A percentile compares a stretch with the other conserved stretches of the same genome.
phyloP scores from a whole-genome alignment of 2,797 vertebrate genomes.

The Philypnodon macrostomus region DNA sequence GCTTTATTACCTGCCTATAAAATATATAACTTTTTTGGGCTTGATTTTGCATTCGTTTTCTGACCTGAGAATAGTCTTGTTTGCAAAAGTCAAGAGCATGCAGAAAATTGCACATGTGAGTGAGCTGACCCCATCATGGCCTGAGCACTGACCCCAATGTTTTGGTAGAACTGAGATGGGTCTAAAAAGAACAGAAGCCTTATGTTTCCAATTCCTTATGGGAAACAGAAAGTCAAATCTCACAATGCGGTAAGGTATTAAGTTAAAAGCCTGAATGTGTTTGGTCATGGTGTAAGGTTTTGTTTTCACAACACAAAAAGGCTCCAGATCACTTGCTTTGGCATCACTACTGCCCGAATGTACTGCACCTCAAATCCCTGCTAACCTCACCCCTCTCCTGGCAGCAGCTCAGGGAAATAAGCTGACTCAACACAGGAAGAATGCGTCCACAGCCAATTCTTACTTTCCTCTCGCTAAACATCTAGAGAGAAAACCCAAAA shows the following conservation, averaged over 20 bases:
- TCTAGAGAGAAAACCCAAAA: constrained; percentile 29
- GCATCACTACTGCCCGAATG: constrained; percentile 45
- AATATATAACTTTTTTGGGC: too few relatives aligned
- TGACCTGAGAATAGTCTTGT: constrained; percentile 33
- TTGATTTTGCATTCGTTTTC: too few relatives aligned
- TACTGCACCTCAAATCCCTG: constrained; percentile 30
- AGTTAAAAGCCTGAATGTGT: constrained; percentile 49
- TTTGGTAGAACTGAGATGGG: constrained; percentile 13
- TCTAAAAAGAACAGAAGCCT: constrained; percentile 17
- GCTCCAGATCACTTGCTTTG: constrained; percentile 51
- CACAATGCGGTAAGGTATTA: constrained; percentile 33
- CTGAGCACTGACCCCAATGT: constrained; percentile 7
- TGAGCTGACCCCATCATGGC: constrained; percentile 3
- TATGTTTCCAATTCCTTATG: constrained; percentile 12
- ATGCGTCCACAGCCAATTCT: constrained; percentile 28
- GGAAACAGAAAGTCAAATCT: constrained; percentile 9
- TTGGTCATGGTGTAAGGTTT: constrained; percentile 45
- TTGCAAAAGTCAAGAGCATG: constrained; percentile 18
- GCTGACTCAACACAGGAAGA: constrained; percentile 58
- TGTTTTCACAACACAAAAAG: constrained; percentile 49
- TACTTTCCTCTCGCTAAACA: constrained; percentile 28
- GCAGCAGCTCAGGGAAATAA: constrained; percentile 42
- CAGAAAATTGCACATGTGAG: constrained; percentile 15
- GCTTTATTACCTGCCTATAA: too few relatives aligned
- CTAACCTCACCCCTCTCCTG: constrained; percentile 50